Evolutionary conservation across 2,797 vertebrate genomes (phyloP).

Genomic region (Vultur gryphus): DNA sequence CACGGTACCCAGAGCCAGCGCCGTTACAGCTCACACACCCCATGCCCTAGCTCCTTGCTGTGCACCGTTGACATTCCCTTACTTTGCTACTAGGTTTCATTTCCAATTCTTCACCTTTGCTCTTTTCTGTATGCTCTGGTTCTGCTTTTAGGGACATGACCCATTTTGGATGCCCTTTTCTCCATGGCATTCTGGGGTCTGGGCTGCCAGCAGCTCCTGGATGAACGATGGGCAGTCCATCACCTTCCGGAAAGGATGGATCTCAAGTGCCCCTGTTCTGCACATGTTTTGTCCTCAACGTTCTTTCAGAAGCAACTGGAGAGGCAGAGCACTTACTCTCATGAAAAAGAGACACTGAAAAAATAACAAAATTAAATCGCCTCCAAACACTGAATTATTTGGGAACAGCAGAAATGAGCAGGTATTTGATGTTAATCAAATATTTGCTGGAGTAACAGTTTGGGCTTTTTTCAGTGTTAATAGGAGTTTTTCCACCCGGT

Average conservation of each 20-base stretch:
- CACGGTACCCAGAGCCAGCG: neutral
- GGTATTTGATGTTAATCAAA: neutral
- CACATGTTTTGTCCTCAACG: neutral
- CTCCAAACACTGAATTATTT: neutral
- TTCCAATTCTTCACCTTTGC: neutral
- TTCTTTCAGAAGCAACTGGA: neutral
- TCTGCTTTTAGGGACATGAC: neutral
- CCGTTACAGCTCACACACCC: neutral
- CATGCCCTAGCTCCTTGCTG: neutral
- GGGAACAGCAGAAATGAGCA: neutral
- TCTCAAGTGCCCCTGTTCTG: neutral
- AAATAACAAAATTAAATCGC: neutral
- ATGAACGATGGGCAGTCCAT: neutral
- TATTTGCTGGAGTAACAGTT: neutral
- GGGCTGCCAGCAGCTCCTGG: neutral
- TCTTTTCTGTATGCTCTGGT: neutral
- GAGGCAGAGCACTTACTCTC: neutral
- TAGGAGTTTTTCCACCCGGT: accelerated
- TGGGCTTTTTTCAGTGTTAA: neutral
- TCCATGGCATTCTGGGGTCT: neutral
- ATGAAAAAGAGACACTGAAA: neutral
- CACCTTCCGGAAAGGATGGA: neutral
- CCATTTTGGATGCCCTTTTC: neutral
- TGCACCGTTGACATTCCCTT: neutral
- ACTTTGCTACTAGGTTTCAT: neutral